Evolutionary conservation across 1,140 invertebrate species (phyloP).

Genomic region (Caerostris darwini): DNA sequence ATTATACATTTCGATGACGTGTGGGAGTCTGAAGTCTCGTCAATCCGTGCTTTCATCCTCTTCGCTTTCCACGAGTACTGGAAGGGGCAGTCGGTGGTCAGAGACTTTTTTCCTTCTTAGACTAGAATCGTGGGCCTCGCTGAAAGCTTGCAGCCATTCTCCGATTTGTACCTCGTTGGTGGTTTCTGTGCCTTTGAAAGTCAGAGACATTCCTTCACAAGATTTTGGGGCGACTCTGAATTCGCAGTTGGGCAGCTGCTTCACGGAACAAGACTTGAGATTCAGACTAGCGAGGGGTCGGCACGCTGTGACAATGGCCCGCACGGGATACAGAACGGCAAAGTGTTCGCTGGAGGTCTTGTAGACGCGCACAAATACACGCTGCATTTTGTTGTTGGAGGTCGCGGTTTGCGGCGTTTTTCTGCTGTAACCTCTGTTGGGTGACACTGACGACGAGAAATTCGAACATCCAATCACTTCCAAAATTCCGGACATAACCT

Average conservation of each 20-base stretch:
- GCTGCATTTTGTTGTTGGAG: conserved; percentile 16
- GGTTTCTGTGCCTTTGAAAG: conserved; percentile 62
- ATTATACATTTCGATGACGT: background rate
- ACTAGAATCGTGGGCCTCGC: conserved; percentile 42
- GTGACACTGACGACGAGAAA: conserved; percentile 45
- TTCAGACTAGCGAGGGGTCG: conserved; percentile 74
- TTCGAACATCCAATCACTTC: conserved; percentile 59
- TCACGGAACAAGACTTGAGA: conserved; percentile 72
- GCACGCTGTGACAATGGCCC: conserved; percentile 71
- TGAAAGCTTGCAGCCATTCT: conserved; percentile 68
- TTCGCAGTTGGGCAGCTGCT: conserved; percentile 27
- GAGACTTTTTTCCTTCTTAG: conserved; percentile 67
- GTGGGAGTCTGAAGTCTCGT: background rate
- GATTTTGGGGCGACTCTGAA: conserved; percentile 66
- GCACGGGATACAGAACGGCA: conserved; percentile 74
- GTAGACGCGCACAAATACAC: conserved; percentile 75
- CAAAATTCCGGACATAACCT: conserved; percentile 75
- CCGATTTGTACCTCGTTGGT: conserved; percentile 50
- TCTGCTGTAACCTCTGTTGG: background rate
- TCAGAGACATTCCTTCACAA: conserved; percentile 72
- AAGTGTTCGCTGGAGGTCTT: conserved; percentile 77
- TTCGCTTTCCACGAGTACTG: conserved; percentile 68
- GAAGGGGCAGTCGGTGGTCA: conserved; percentile 70
- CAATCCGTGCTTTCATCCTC: conserved; percentile 63
- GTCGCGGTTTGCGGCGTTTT: background rate